These are phyloP conservation scores for Melanargia galathea DNA, from an alignment of 2,888 invertebrate species.

Conservation along the genomic window DNA sequence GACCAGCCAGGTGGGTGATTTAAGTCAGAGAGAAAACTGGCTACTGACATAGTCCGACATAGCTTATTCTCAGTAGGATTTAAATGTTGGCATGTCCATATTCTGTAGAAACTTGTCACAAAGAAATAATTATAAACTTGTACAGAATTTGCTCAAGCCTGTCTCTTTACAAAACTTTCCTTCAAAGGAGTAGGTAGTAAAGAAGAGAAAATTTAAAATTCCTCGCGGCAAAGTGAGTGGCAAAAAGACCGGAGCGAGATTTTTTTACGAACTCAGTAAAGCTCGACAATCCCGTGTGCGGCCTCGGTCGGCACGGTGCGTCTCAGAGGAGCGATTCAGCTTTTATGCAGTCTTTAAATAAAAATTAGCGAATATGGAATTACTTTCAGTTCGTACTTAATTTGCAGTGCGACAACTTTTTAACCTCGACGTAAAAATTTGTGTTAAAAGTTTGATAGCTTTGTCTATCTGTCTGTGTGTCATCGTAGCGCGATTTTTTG, in stretches of 20 bases:
- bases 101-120: neutral
- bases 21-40: neutral
- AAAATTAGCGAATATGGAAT: neutral
- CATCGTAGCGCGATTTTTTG: too few species aligned
- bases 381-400: neutral
- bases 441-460: too few species aligned
- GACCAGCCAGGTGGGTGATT: neutral
- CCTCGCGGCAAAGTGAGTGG: conserved; percentile 12
- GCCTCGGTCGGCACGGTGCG: neutral
- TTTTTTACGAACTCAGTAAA: neutral
- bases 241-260: neutral
- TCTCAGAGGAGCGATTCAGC: neutral
- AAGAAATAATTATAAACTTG: conserved; percentile 4
- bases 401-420: neutral
- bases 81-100: neutral
- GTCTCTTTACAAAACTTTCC: conserved; percentile 8
- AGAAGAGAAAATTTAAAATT: conserved; percentile 15
- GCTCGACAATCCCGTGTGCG: neutral
- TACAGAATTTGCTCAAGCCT: conserved; percentile 3
- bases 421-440: neutral
- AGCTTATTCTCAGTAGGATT: neutral
- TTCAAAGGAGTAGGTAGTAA: conserved; percentile 16
- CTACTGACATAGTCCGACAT: neutral
- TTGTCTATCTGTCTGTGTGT: too few species aligned
- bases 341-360: conserved; percentile 8